phyloP scores from a whole-genome alignment of 2,888 invertebrate species.

The Griposia aprilina region DNA sequence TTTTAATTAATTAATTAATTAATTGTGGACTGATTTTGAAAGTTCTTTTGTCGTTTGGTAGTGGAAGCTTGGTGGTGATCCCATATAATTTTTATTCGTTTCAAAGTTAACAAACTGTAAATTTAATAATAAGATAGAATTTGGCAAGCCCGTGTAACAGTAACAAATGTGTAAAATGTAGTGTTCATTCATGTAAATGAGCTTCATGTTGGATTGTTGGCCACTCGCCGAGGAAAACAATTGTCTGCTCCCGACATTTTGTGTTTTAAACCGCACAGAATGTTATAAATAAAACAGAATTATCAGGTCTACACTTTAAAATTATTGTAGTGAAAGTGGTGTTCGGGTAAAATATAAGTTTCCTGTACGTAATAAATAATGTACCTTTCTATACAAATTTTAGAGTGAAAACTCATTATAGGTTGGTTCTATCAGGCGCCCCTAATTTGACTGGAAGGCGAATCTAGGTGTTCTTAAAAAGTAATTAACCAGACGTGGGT shows the following conservation, averaged over 20 bases:
- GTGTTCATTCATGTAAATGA: conserved; percentile 64
- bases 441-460: no score
- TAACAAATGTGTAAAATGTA: conserved; percentile 56
- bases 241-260: conserved; percentile 50
- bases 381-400: not conserved
- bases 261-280: conserved; percentile 45
- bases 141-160: conserved; percentile 34
- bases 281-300: conserved; percentile 50
- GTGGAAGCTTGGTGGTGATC: no score
- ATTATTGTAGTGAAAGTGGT: conserved; percentile 37
- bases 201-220: conserved; percentile 61
- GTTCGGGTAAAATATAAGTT: conserved; percentile 4
- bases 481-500: no score
- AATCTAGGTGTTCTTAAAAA: not conserved
- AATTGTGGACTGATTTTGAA: no score
- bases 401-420: not conserved
- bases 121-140: conserved; percentile 47
- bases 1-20: no score
- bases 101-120: not conserved
- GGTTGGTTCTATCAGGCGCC: not conserved
- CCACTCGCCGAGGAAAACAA: conserved; percentile 66
- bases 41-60: no score
- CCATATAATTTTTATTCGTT: no score
- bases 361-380: not conserved
- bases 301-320: conserved; percentile 26